Percentiles rank a stretch among this genome's conserved stretches.
phyloP scores from a whole-genome alignment of 2,888 invertebrate genomes.

The Coelinius sp. region DNA sequence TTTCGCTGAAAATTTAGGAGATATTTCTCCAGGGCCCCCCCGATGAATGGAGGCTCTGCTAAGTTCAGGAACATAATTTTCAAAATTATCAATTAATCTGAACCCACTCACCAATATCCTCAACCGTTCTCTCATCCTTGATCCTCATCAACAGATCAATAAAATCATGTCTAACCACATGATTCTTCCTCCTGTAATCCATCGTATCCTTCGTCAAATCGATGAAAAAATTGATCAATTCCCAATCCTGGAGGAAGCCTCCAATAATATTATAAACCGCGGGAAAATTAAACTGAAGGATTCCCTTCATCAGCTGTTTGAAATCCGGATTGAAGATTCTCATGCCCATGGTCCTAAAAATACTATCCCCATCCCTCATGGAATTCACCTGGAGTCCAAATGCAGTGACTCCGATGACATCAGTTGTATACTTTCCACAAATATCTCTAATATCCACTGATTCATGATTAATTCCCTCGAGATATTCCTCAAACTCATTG shows the following conservation, averaged over 20 bases:
- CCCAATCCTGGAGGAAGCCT: conserved; percentile 44
- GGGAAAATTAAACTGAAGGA: conserved; percentile 52
- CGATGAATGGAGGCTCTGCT: not conserved
- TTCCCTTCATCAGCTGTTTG: conserved; percentile 45
- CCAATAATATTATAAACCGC: conserved; percentile 47
- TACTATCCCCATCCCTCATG: conserved; percentile 61
- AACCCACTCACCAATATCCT: conserved; percentile 48
- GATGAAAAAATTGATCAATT: conserved; percentile 59
- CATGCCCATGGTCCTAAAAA: conserved; percentile 66
- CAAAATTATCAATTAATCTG: not conserved
- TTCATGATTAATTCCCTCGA: conserved; percentile 58
- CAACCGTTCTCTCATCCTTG: conserved; percentile 47
- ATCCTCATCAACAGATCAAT: conserved; percentile 67
- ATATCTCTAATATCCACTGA: conserved; percentile 60
- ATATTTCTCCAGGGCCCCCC: not conserved
- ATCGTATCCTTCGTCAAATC: conserved; percentile 61
- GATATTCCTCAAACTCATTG: conserved; percentile 66
- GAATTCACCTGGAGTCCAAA: conserved; percentile 70
- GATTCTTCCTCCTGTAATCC: conserved; percentile 64
- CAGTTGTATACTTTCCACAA: conserved; percentile 69
- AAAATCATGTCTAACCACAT: conserved; percentile 68
- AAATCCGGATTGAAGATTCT: conserved; percentile 59
- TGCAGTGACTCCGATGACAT: conserved; percentile 70
- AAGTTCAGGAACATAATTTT: too few relatives aligned
- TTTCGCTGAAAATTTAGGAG: not conserved